Evolutionary conservation across 2,797 vertebrate genomes (phyloP).

Genomic region (Galago senegalensis): DNA sequence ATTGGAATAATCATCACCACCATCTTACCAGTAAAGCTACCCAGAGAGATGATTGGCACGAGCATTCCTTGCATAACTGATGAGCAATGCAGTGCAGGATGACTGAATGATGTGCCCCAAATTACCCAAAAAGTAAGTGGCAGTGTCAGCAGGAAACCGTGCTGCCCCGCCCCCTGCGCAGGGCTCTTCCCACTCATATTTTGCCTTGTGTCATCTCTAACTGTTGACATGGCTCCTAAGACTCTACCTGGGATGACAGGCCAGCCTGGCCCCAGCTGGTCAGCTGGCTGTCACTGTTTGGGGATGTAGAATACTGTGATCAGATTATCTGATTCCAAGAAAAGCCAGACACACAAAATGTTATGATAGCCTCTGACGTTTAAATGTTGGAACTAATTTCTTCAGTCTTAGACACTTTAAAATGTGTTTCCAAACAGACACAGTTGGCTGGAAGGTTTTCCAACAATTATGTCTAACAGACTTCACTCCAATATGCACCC

Average conservation of each 20-base stretch:
- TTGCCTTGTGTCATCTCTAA: neutral
- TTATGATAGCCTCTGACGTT: neutral
- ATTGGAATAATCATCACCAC: neutral
- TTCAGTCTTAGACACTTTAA: neutral
- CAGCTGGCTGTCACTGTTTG: neutral
- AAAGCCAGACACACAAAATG: neutral
- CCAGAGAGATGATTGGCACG: neutral
- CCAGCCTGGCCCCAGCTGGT: neutral
- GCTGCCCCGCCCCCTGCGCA: neutral
- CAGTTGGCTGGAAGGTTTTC: neutral
- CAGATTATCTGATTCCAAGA: neutral
- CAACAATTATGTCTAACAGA: neutral
- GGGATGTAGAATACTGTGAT: neutral
- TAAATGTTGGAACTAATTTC: neutral
- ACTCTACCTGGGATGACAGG: no score
- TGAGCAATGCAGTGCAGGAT: neutral
- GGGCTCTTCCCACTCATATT: neutral
- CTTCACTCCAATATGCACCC: neutral
- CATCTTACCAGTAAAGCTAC: neutral
- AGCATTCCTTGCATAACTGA: neutral
- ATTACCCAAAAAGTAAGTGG: neutral
- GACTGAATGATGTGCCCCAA: neutral
- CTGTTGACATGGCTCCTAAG: neutral
- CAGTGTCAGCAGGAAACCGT: neutral
- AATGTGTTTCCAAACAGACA: neutral